Conservation (phyloP, 2,113 vertebrate species). For the Zingel zingel region DNA sequence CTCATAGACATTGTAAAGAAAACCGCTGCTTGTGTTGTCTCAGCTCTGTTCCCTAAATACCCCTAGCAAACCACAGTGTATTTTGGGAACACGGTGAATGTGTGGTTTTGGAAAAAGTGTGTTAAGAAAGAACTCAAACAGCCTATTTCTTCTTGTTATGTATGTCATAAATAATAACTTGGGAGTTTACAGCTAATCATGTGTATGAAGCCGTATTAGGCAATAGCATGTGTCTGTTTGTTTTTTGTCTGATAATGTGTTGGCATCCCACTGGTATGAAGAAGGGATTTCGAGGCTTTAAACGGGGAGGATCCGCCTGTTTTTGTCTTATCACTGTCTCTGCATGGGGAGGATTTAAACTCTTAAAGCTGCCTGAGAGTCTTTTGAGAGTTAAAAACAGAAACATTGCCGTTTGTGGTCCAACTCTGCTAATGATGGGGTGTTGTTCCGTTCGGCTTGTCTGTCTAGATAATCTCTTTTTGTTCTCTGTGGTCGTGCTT, state of each 20-base stretch:
- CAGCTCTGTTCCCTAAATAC: constrained; percentile 50
- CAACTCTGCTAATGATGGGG: constrained; percentile 43
- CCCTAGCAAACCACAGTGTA: constrained; percentile 43
- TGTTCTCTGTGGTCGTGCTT: constrained; percentile 9
- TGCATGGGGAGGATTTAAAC: constrained; percentile 36
- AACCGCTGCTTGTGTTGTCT: constrained; percentile 23
- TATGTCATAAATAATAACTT: constrained; percentile 46
- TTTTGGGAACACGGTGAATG: constrained; percentile 56
- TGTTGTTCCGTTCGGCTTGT: background rate
- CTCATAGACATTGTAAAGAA: background rate
- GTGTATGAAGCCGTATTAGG: constrained; percentile 17
- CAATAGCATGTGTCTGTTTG: constrained; percentile 21
- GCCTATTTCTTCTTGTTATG: constrained; percentile 16
- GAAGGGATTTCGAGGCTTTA: constrained; percentile 49
- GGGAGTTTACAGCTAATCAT: constrained; percentile 31
- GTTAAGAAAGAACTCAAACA: constrained; percentile 15
- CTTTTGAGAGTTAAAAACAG: constrained; percentile 13
- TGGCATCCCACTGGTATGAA: constrained; percentile 17
- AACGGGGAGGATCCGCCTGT: constrained; percentile 26
- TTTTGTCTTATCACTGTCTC: constrained; percentile 22
- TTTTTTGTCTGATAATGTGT: constrained; percentile 40
- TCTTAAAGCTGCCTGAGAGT: constrained; percentile 4
- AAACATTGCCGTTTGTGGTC: constrained; percentile 20
- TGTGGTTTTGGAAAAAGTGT: constrained; percentile 30
- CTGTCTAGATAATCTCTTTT: constrained; percentile 24